Evolutionary conservation across 2,888 invertebrate genomes (phyloP).

Genomic region (Lypha dubia): DNA sequence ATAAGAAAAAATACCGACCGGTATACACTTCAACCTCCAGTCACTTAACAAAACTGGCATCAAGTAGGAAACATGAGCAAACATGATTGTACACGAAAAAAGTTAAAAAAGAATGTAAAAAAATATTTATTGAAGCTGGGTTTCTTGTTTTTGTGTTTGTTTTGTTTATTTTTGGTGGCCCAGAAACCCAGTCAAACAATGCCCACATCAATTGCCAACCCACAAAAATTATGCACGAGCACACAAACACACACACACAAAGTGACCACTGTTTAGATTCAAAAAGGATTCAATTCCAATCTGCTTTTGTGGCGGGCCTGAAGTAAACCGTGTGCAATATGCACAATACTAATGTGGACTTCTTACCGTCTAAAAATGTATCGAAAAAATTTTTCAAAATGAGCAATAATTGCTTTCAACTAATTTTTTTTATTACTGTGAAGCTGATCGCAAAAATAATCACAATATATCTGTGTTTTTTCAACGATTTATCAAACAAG

Average conservation of each 20-base stretch:
- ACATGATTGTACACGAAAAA: conserved; percentile 40
- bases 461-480: no score
- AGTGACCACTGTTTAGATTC: neutral
- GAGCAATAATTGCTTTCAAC: no score
- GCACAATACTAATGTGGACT: neutral
- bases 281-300: conserved; percentile 20
- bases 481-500: no score
- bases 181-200: conserved; percentile 74
- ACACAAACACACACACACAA: neutral
- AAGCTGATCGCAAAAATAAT: no score
- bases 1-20: conserved; percentile 4
- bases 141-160: conserved; percentile 8
- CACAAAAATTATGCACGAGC: conserved; percentile 54
- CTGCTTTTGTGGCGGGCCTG: conserved; percentile 5
- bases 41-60: conserved; percentile 64
- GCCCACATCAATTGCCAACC: conserved; percentile 73
- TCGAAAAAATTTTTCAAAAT: no score
- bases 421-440: no score
- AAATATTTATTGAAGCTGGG: conserved; percentile 6
- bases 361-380: no score
- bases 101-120: conserved; percentile 19
- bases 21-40: conserved; percentile 53
- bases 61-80: conserved; percentile 55
- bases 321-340: neutral
- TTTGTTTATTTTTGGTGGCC: conserved; percentile 68